Evolutionary conservation across 1,140 invertebrate species (phyloP), one percentile per base, ranked within the genome.

Genomic region (Epicauta chinensis): DNA sequence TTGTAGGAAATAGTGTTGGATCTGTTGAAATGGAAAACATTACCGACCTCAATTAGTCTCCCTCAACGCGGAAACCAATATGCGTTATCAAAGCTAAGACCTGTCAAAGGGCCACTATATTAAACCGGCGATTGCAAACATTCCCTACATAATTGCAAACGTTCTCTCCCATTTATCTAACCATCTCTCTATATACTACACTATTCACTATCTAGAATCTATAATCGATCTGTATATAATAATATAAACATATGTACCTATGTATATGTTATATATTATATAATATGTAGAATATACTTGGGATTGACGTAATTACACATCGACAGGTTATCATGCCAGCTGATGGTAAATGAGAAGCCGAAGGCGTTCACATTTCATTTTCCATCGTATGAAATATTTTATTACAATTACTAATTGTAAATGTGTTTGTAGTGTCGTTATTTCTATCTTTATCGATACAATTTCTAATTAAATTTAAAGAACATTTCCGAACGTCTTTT

Each of bases 111-210:
- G 23, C 23, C 7, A 23, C 23, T 47, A 47, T 47, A 47, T 47
- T 47, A 29, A 16, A 47, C 23, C 45, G 16, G 10, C 35, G 16
- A 38, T 47, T 47, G 45, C 45, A 47, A 47, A 38, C 45, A 47
- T 12, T 47, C 45, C 38, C 34, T 37, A 47, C 45, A 47, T 47
- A 47, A 47, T 47, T 47, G 37, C 16, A 29, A 12, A 37, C 45
- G 45, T 38, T 47, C n/a, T 17, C 31, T 29, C 16, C 41, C 13
- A 13, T 30, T 13, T 17, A 43, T 43, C 17, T 43, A 46, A 35
- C 36, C 43, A 47, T 47, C 34, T 35, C 36, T 23, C 23, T 23
- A 23, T 23, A 23, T 23, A 23, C 7, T 23, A 23, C 23, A n/a
- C n/a, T n/a, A n/a, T 23, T 7, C 23, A 23, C 23, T 23, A 23